Evolutionary conservation across 2,888 invertebrate genomes (phyloP).

Genomic region (Hypselothyrea guttata): DNA sequence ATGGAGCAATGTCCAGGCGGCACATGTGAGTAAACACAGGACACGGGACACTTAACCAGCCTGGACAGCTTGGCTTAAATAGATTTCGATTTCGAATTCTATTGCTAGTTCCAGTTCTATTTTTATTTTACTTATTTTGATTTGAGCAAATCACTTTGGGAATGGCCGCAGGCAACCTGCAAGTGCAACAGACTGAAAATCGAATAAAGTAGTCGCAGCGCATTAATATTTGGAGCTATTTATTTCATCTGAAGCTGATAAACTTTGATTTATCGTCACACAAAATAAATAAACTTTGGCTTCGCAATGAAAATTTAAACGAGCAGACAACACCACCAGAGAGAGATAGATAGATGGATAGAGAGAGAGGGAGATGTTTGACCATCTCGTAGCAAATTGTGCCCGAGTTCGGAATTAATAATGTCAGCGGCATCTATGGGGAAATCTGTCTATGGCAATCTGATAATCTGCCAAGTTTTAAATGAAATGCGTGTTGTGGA

Average conservation of each 20-base stretch:
- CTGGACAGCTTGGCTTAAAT: slow-evolving; percentile 47
- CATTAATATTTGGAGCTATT: slow-evolving; percentile 52
- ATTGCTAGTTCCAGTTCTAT: not conserved
- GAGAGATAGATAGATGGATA: no score
- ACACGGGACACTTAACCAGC: slow-evolving; percentile 23
- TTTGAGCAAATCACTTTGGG: not conserved
- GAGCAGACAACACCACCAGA: no score
- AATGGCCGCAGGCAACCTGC: slow-evolving; percentile 34
- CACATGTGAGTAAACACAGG: slow-evolving; percentile 19
- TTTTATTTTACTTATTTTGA: no score
- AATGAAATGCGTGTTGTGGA: not conserved
- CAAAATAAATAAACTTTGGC: slow-evolving; percentile 26
- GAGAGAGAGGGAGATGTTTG: no score
- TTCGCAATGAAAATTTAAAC: not conserved
- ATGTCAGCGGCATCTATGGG: not conserved
- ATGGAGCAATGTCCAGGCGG: slow-evolving; percentile 9
- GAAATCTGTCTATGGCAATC: not conserved
- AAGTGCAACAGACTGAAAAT: slow-evolving; percentile 63
- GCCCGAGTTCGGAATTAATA: slow-evolving; percentile 16
- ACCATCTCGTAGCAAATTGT: no score
- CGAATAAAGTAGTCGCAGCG: slow-evolving; percentile 30
- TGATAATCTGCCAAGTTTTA: not conserved
- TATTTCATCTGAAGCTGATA: slow-evolving; percentile 25
- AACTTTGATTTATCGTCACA: slow-evolving; percentile 30
- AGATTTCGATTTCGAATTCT: slow-evolving; percentile 26